A percentile compares a stretch with the other conserved stretches of the same genome.
Evolutionary conservation across 2,888 invertebrate genomes (phyloP).

Genomic region (Bruchidius siliquastri): DNA sequence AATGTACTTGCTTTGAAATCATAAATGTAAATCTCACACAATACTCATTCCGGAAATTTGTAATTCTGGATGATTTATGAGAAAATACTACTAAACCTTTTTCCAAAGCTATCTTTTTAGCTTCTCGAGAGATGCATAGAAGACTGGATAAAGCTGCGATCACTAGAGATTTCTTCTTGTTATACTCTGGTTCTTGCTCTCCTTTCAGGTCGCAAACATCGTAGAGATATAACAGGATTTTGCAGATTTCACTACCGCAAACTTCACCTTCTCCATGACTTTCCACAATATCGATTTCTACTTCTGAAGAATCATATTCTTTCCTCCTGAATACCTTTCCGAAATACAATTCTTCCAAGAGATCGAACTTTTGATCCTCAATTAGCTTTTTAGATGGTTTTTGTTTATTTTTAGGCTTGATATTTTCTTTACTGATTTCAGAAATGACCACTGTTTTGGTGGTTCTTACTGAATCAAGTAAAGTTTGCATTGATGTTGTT

Average conservation of each 20-base stretch:
- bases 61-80: no score
- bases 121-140: slow-evolving; percentile 47
- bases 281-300: slow-evolving; percentile 20
- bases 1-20: no score
- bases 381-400: slow-evolving; percentile 6
- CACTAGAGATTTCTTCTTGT: slow-evolving; percentile 44
- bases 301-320: not conserved
- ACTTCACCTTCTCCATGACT: slow-evolving; percentile 24
- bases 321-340: slow-evolving; percentile 11
- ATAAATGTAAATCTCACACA: no score
- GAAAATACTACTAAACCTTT: slow-evolving; percentile 38
- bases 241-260: slow-evolving; percentile 49
- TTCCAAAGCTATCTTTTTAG: slow-evolving; percentile 46
- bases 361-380: slow-evolving; percentile 20
- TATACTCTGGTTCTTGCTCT: slow-evolving; percentile 25
- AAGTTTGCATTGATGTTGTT: slow-evolving; percentile 27
- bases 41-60: no score
- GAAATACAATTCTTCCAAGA: slow-evolving; percentile 35
- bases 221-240: slow-evolving; percentile 47
- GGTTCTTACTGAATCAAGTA: slow-evolving; percentile 36
- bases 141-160: slow-evolving; percentile 47
- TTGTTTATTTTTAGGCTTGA: not conserved
- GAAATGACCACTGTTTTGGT: slow-evolving; percentile 25
- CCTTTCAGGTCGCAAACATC: slow-evolving; percentile 44
- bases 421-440: slow-evolving; percentile 12